Base-by-base conservation (phyloP, 2,888 invertebrate species). In the Phengaris arion region DNA sequence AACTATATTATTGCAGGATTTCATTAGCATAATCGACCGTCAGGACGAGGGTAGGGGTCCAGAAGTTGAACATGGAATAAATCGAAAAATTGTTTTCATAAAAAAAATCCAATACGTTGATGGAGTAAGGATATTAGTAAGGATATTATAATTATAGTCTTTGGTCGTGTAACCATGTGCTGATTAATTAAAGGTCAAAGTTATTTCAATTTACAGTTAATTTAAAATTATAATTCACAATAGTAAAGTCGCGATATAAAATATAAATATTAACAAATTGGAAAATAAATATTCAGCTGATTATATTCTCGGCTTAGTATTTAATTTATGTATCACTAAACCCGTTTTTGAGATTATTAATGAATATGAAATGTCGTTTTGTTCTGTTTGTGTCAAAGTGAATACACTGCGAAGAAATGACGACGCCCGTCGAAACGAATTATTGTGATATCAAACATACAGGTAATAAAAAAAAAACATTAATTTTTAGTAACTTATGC, bases 281-380 rank as follows among this genome's bases (percentile, higher is more conserved):
- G 3, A 15, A 8, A 57, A 15, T 15, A 15, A 59, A 22, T 59
- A 59, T 59, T n/a, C n/a, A n/a, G n/a, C n/a, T n/a, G n/a, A n/a
- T n/a, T n/a, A n/a, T n/a, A n/a, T n/a, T n/a, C n/a, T 59, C 15
- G 22, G 59, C 22, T 10, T 9, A 4, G 15, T 22, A 10, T 59
- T 59, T 59, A 22, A 59, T 59, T 59, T 59, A 59, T 59, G 22
- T 59, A 59, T 22, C 59, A 15, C 59, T 10, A 59, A 59, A 59
- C 59, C 8, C 15, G 59, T 59, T 59, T 46, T 22, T 22, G 10
- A 22, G 59, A 59, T 22, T 59, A 8, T 59, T 10, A 59, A 22
- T 59, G 22, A 59, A 59, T 15, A 10, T 9, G 10, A 59, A 59
- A 59, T 59, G 59, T 59, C 59, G 10, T 15, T 59, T 59, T 59